phyloP scores from a whole-genome alignment of 2,888 invertebrate species.

The Plagiodera versicolora region DNA sequence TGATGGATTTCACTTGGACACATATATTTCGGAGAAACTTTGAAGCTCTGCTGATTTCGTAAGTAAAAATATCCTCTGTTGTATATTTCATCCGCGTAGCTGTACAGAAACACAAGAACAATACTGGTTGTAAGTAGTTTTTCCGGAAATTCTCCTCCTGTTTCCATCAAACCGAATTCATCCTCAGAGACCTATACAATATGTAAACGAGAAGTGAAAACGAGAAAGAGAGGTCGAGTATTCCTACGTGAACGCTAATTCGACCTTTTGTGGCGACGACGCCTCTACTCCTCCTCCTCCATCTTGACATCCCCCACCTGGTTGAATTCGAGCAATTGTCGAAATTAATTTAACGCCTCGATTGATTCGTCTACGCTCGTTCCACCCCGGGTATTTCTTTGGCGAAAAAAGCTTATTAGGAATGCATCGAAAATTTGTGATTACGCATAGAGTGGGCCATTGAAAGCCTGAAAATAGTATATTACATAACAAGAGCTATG shows the following conservation, averaged over 20 bases:
- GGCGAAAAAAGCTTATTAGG: background rate
- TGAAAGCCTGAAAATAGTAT: too few relatives aligned
- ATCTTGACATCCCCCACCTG: too few relatives aligned
- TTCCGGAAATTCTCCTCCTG: background rate
- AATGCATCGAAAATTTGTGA: too few relatives aligned
- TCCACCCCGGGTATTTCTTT: constrained; percentile 1
- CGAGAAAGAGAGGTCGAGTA: too few relatives aligned
- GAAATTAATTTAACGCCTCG: constrained; percentile 51
- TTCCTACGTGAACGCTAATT: constrained; percentile 26
- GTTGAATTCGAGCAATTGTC: constrained; percentile 45
- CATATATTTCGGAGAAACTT: too few relatives aligned
- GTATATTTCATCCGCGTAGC: too few relatives aligned
- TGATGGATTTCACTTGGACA: too few relatives aligned
- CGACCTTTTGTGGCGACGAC: constrained; percentile 34
- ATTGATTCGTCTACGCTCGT: constrained; percentile 44
- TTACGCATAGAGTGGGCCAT: too few relatives aligned
- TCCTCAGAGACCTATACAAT: constrained; percentile 39
- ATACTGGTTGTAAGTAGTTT: background rate
- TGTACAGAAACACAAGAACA: too few relatives aligned
- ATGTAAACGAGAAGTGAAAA: constrained; percentile 41
- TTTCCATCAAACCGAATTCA: constrained; percentile 25
- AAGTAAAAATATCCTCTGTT: too few relatives aligned
- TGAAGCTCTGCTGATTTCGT: too few relatives aligned
- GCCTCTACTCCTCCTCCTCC: constrained; percentile 13
- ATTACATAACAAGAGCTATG: too few relatives aligned